Percentiles rank a stretch among this genome's conserved stretches.
Conservation (phyloP, 2,113 vertebrate species). For the Melierax canorus region DNA sequence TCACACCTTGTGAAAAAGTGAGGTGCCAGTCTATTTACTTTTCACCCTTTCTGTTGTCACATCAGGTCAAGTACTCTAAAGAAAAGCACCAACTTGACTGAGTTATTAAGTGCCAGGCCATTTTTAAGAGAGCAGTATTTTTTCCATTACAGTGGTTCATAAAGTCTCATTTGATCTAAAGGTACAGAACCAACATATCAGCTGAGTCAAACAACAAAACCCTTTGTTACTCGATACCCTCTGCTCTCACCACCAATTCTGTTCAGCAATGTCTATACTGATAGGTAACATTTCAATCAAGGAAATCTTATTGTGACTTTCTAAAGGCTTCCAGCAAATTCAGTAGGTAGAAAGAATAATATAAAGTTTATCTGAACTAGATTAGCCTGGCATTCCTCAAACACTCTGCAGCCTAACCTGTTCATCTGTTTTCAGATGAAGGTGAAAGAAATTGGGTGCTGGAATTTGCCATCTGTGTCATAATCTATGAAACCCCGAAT, state of each 20-base stretch:
- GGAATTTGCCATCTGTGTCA: neutral
- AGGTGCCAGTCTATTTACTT: neutral
- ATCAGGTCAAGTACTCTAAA: neutral
- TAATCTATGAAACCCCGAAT: accelerated
- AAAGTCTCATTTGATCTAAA: neutral
- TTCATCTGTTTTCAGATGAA: neutral
- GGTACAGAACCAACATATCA: neutral
- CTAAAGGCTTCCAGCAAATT: neutral
- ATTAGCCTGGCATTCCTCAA: neutral
- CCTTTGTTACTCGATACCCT: accelerated
- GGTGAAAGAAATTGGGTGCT: neutral
- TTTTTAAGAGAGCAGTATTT: neutral
- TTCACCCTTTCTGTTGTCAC: neutral
- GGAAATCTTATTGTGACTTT: neutral
- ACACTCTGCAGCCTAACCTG: neutral
- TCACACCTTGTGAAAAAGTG: neutral
- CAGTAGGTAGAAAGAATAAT: neutral
- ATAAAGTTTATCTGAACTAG: neutral
- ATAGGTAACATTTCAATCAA: neutral
- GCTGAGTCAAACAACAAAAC: neutral
- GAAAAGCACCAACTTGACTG: neutral
- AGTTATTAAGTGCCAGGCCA: neutral
- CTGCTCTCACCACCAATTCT: neutral
- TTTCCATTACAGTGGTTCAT: neutral
- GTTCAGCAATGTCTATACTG: neutral